phyloP scores from a whole-genome alignment of 2,113 vertebrate species.

The Microtus richardsoni region DNA sequence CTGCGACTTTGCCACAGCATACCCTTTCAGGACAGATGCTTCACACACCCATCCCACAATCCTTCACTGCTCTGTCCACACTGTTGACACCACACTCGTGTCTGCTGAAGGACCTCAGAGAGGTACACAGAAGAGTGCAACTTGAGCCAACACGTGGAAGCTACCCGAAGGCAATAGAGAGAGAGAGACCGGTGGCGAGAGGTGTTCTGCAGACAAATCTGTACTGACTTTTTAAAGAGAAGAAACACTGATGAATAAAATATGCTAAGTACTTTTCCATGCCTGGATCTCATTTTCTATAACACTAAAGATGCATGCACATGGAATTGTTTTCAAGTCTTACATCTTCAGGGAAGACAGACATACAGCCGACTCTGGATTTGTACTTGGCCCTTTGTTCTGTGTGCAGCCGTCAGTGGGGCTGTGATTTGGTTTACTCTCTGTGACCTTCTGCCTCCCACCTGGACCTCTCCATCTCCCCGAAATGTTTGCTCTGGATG shows the following conservation, averaged over 20 bases:
- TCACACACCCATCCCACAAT: fast-evolving
- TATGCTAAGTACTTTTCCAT: fast-evolving
- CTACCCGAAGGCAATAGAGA: background rate
- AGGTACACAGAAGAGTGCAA: fast-evolving
- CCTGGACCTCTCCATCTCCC: fast-evolving
- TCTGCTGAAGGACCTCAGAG: background rate
- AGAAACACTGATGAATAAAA: background rate
- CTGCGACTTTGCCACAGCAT: fast-evolving
- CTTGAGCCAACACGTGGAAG: background rate
- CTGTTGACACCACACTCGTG: fast-evolving
- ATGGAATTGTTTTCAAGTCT: background rate
- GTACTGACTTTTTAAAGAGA: background rate
- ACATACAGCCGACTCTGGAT: background rate
- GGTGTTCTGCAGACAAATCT: background rate
- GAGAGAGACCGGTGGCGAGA: fast-evolving
- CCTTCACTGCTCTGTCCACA: background rate
- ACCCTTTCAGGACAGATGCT: background rate
- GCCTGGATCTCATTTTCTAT: background rate
- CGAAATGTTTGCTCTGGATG: background rate
- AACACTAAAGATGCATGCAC: background rate
- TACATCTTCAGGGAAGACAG: conserved; percentile 33
- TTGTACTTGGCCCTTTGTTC: background rate
- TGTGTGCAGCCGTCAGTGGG: background rate
- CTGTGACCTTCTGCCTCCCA: too few species aligned
- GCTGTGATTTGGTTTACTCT: background rate